Conservation (phyloP, 2,113 vertebrate genomes). For the Laterallus jamaicensis region DNA sequence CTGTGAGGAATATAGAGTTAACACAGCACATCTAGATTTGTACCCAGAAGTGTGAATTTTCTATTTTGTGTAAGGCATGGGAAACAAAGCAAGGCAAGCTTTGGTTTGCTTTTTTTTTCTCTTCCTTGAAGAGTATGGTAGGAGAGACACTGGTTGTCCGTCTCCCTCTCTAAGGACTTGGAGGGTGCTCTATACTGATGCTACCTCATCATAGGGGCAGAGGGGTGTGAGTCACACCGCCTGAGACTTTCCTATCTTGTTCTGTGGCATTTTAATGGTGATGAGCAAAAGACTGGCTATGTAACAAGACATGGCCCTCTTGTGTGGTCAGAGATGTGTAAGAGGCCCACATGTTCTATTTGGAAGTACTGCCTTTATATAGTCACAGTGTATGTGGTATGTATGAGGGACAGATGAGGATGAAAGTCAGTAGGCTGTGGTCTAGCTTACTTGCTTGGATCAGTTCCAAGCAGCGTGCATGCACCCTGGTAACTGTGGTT, state of each 20-base stretch:
- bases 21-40: neutral
- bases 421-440: neutral
- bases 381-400: neutral
- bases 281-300: neutral
- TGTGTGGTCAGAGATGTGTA: neutral
- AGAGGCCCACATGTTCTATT: neutral
- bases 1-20: neutral
- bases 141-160: neutral
- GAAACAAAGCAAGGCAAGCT: neutral
- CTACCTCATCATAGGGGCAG: fast-evolving
- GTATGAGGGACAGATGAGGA: neutral
- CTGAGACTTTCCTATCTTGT: neutral
- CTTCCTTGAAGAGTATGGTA: neutral
- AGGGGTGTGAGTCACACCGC: neutral
- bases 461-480: neutral
- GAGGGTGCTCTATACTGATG: neutral
- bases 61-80: neutral
- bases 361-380: neutral
- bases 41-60: neutral
- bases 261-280: neutral
- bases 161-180: neutral
- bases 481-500: neutral
- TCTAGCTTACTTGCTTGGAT: neutral
- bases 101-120: neutral
- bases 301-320: neutral